phyloP scores from a whole-genome alignment of 2,113 vertebrate genomes.

The Mobula birostris region DNA sequence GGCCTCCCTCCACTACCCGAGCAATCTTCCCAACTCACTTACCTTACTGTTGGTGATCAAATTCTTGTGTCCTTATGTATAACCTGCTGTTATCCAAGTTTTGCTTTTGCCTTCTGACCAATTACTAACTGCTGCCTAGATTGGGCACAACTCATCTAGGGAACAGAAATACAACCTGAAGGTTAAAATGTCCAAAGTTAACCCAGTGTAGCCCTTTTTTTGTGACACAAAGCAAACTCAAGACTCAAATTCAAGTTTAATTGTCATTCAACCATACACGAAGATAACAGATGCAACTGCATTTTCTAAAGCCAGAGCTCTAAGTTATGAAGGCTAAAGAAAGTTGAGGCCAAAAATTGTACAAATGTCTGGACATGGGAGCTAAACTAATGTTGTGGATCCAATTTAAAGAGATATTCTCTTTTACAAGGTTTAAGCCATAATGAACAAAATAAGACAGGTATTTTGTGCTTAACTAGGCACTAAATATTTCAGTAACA shows the following conservation, averaged over 20 bases:
- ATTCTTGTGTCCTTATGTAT: too few relatives aligned
- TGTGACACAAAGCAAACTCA: background rate
- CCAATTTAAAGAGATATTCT: too few relatives aligned
- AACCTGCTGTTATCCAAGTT: background rate
- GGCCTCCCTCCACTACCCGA: background rate
- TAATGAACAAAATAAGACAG: too few relatives aligned
- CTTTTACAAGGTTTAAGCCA: too few relatives aligned
- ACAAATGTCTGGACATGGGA: too few relatives aligned
- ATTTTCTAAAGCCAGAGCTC: background rate
- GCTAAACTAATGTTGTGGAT: too few relatives aligned
- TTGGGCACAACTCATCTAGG: background rate
- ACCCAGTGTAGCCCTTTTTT: too few relatives aligned
- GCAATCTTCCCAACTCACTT: background rate
- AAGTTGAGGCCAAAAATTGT: background rate
- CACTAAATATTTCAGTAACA: too few relatives aligned
- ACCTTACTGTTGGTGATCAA: background rate
- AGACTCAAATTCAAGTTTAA: background rate
- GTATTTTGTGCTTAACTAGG: too few relatives aligned
- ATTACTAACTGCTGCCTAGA: background rate
- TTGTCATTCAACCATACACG: too few relatives aligned
- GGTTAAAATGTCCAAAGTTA: background rate
- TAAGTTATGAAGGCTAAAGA: background rate
- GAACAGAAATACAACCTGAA: background rate
- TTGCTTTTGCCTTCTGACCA: background rate
- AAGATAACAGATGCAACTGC: too few relatives aligned